These are phyloP conservation scores for Epizoanthus scotinus DNA, from an alignment of 92 coral and sea anemone genomes.

Conservation along the genomic window DNA sequence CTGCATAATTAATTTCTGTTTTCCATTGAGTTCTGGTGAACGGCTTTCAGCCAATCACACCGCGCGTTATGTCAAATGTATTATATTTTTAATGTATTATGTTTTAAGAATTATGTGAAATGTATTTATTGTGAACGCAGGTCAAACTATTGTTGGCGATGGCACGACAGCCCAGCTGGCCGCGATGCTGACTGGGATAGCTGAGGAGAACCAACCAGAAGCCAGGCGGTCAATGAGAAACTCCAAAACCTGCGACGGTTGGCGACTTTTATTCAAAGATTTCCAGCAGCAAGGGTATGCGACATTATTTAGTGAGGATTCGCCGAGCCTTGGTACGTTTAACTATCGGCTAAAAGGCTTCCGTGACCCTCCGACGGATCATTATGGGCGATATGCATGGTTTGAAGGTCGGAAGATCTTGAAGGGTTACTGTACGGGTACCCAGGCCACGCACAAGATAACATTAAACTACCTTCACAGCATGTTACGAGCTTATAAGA, in stretches of 20 bases:
- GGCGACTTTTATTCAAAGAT: conserved; percentile 71
- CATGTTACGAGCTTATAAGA: conserved; percentile 57
- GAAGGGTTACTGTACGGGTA: conserved; percentile 52
- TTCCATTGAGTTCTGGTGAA: too few relatives aligned
- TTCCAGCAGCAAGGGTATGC: conserved; percentile 68
- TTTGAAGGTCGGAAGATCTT: conserved; percentile 44
- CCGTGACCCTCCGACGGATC: conserved; percentile 74
- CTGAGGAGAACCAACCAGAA: conserved; percentile 63
- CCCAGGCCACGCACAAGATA: conserved; percentile 63
- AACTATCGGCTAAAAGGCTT: conserved; percentile 81
- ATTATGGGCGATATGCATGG: conserved; percentile 81
- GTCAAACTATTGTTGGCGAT: conserved; percentile 77
- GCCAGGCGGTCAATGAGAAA: conserved; percentile 58
- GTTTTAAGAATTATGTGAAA: too few relatives aligned
- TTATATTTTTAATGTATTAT: too few relatives aligned
- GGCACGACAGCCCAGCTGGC: conserved; percentile 76
- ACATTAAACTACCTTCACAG: conserved; percentile 60
- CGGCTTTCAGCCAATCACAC: too few relatives aligned
- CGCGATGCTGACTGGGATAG: conserved; percentile 83
- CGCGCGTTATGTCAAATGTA: too few relatives aligned
- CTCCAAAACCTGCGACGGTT: conserved; percentile 58
- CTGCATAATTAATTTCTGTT: too few relatives aligned
- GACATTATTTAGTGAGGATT: conserved; percentile 79
- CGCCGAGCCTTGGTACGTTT: conserved; percentile 61
- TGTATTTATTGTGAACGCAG: not conserved